Evolutionary conservation across 2,888 invertebrate species (phyloP).

Genomic region (Aricia artaxerxes): DNA sequence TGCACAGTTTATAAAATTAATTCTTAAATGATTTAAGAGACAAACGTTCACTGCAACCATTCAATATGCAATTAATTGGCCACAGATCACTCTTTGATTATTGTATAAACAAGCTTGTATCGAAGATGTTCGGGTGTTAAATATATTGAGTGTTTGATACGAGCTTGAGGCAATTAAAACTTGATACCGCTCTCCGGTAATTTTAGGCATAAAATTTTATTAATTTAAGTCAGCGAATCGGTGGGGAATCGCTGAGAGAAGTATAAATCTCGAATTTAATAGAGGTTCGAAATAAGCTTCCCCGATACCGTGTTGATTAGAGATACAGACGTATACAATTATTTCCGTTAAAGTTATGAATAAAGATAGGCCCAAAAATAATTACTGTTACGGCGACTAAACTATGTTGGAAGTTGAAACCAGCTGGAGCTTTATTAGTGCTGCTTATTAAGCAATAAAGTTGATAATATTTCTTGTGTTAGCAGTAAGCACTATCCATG

Average conservation of each 20-base stretch:
- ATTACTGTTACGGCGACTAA: neutral
- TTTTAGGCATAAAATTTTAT: constrained; percentile 27
- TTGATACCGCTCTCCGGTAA: constrained; percentile 6
- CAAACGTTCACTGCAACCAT: neutral
- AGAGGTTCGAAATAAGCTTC: neutral
- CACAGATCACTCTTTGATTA: neutral
- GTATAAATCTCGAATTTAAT: constrained; percentile 18
- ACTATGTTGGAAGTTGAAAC: neutral
- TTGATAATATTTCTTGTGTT: neutral
- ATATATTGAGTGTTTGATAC: constrained; percentile 27
- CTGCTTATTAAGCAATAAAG: neutral
- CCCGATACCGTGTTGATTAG: neutral
- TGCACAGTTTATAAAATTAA: neutral
- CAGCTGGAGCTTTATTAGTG: neutral
- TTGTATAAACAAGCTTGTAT: constrained; percentile 11
- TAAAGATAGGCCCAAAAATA: neutral
- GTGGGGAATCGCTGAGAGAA: neutral
- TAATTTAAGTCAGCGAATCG: constrained; percentile 16
- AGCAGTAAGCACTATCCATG: neutral
- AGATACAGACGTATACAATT: neutral
- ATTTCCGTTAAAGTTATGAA: constrained; percentile 15
- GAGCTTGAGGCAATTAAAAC: constrained; percentile 14
- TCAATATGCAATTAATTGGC: neutral
- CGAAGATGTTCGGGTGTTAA: constrained; percentile 3
- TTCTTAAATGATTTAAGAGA: neutral